Conservation (phyloP, 2,888 invertebrate species). For the Drosophila parthenogenetica region DNA sequence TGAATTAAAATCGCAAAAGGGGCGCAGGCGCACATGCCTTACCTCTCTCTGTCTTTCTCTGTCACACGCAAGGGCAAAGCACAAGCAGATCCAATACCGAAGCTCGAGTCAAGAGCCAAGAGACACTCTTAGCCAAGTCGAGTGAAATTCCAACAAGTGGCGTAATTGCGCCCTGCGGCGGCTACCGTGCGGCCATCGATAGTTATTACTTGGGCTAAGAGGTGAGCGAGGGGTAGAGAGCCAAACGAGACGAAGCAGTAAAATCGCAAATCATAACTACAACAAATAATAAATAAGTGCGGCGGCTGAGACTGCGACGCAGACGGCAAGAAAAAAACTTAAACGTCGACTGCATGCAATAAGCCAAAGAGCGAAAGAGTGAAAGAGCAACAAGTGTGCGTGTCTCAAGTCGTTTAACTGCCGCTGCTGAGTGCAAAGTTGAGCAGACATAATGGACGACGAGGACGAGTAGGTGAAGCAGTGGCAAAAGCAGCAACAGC, state of each 20-base stretch:
- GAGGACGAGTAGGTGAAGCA: conserved; percentile 31
- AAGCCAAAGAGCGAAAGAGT: conserved; percentile 57
- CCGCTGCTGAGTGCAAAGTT: conserved; percentile 75
- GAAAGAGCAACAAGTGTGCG: conserved; percentile 80
- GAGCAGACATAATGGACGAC: conserved; percentile 73
- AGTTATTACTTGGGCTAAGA: conserved; percentile 17
- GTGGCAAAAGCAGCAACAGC: conserved; percentile 19
- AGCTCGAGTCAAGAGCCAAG: conserved; percentile 25
- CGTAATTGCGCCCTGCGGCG: conserved; percentile 81
- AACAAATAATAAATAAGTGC: conserved; percentile 81
- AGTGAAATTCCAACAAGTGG: conserved; percentile 82
- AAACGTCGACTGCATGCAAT: conserved; percentile 33
- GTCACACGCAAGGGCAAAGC: conserved; percentile 29
- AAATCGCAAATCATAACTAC: conserved; percentile 82
- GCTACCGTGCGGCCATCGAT: conserved; percentile 76
- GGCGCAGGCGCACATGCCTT: conserved; percentile 14
- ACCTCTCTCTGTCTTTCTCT: neutral
- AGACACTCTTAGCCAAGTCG: conserved; percentile 43
- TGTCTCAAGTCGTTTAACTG: conserved; percentile 79
- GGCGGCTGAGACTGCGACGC: conserved; percentile 31
- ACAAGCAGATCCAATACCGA: conserved; percentile 10
- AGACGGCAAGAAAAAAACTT: neutral
- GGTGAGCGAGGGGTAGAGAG: neutral
- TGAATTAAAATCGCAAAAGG: conserved; percentile 67
- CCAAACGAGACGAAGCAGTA: conserved; percentile 34